Conservation (phyloP, 2,113 vertebrate genomes). For the Hirundichthys speculiger region DNA sequence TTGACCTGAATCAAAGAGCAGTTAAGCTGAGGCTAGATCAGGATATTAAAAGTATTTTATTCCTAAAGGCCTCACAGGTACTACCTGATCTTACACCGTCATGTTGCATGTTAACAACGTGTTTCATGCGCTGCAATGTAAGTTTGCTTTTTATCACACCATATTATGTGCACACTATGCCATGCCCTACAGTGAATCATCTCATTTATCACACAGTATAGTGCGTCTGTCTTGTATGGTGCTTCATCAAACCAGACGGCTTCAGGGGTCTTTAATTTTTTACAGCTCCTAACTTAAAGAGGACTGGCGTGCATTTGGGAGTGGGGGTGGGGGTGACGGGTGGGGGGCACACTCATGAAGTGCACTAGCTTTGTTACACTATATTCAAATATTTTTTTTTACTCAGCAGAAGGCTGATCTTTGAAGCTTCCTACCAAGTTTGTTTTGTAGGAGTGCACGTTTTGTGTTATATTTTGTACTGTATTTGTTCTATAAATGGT, state of each 20-base stretch:
- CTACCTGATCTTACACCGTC: too few species aligned
- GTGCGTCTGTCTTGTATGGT: background rate
- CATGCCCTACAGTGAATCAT: conserved; percentile 1
- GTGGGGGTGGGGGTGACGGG: too few species aligned
- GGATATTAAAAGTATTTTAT: conserved; percentile 20
- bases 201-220: conserved; percentile 9
- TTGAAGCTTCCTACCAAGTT: too few species aligned
- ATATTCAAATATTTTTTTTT: too few species aligned
- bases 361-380: too few species aligned
- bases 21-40: conserved; percentile 14
- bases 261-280: conserved; percentile 20
- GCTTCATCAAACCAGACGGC: conserved; percentile 21
- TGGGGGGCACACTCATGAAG: too few species aligned
- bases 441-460: too few species aligned
- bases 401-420: too few species aligned
- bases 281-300: conserved; percentile 5
- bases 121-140: background rate
- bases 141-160: conserved; percentile 5
- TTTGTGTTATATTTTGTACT: too few species aligned
- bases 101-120: too few species aligned
- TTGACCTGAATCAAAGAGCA: conserved; percentile 25
- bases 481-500: too few species aligned
- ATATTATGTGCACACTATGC: conserved; percentile 7
- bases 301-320: conserved; percentile 5
- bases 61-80: too few species aligned